phyloP scores from a whole-genome alignment of 2,113 vertebrate species.

The Phaethon lepturus region DNA sequence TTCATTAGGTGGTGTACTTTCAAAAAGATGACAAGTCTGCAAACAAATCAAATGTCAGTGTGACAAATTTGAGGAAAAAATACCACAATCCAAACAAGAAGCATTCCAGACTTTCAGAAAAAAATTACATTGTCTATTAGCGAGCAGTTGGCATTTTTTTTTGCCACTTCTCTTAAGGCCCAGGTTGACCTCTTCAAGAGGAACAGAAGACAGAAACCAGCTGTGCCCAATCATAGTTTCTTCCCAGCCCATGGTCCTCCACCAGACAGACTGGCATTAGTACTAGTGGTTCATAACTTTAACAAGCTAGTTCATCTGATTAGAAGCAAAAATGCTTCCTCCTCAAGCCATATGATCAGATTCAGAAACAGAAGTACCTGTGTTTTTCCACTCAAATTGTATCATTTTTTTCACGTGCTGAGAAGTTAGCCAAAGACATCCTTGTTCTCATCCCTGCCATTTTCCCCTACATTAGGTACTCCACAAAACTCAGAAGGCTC shows the following conservation, averaged over 20 bases:
- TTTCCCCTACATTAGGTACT: accelerated
- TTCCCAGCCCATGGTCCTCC: not conserved
- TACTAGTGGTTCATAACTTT: not conserved
- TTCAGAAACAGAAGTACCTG: not conserved
- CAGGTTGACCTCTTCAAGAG: not conserved
- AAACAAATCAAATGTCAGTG: conserved; percentile 1
- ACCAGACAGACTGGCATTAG: not conserved
- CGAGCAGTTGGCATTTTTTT: not conserved
- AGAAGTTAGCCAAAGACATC: not conserved
- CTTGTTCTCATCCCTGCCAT: not conserved
- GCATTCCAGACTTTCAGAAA: not conserved
- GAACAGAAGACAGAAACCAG: not conserved
- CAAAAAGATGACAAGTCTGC: conserved; percentile 14
- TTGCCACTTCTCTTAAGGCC: not conserved
- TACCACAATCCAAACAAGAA: not conserved
- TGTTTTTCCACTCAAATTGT: not conserved
- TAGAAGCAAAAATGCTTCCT: not conserved
- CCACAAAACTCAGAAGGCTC: not conserved
- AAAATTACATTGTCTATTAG: not conserved
- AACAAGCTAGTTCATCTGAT: not conserved
- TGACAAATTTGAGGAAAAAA: not conserved
- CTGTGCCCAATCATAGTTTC: not conserved
- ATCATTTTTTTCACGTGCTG: not conserved
- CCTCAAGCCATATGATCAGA: accelerated
- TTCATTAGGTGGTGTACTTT: not conserved